A percentile compares a stretch with the other conserved stretches of the same genome.
phyloP scores from a whole-genome alignment of 2,797 vertebrate species.

The Gymnothorax reevesii region DNA sequence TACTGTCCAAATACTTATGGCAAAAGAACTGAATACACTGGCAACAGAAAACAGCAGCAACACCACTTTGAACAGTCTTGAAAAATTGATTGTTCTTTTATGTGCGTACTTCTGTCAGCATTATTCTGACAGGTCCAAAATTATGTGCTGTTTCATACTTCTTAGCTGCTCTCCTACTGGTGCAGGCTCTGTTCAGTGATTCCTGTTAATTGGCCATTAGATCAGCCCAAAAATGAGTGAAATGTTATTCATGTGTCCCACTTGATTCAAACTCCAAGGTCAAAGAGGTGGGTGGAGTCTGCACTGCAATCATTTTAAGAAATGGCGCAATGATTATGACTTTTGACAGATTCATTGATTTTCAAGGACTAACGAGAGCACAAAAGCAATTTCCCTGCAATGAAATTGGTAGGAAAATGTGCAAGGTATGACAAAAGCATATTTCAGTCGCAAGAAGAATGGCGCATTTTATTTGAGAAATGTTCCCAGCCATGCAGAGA shows the following conservation, averaged over 20 bases:
- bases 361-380: not conserved
- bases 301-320: not conserved
- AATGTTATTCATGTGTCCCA: not conserved
- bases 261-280: not conserved
- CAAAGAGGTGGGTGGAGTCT: not conserved
- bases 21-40: too few species aligned
- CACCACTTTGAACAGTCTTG: too few species aligned
- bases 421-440: conserved; percentile 1
- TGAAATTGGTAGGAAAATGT: conserved; percentile 9
- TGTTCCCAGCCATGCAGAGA: not conserved
- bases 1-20: too few species aligned
- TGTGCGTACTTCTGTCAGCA: not conserved
- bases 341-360: not conserved
- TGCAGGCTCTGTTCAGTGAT: not conserved
- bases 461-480: not conserved
- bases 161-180: not conserved
- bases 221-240: not conserved
- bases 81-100: not conserved
- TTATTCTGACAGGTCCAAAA: not conserved
- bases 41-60: too few species aligned
- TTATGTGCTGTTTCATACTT: not conserved
- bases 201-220: conserved; percentile 33
- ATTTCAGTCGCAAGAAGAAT: conserved; percentile 3
- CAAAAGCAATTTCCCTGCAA: not conserved
- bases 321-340: not conserved